Evolutionary conservation across 2,888 invertebrate species (phyloP).

Genomic region (Bruchidius siliquastri): DNA sequence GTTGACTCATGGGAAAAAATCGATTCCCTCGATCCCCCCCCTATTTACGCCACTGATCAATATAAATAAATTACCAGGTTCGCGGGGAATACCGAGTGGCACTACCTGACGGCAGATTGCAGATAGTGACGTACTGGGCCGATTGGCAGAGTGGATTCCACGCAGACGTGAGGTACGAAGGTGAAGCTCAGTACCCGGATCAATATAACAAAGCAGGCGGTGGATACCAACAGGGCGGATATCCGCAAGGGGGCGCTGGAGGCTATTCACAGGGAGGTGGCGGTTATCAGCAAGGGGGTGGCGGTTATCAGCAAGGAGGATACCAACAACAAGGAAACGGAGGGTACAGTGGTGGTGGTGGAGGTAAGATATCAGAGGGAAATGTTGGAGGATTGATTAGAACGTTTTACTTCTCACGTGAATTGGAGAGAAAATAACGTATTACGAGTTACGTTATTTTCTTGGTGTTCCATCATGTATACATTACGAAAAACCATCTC

Average conservation of each 20-base stretch:
- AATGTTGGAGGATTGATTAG: no score
- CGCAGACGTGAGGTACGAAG: constrained; percentile 70
- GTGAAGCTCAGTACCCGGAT: constrained; percentile 63
- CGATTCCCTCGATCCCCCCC: no score
- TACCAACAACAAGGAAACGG: no score
- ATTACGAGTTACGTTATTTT: no score
- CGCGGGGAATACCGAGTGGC: constrained; percentile 59
- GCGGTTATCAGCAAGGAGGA: constrained; percentile 9
- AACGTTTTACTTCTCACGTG: no score
- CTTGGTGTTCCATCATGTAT: no score
- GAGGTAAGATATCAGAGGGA: neutral
- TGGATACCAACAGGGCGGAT: constrained; percentile 22
- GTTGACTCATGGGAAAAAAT: no score
- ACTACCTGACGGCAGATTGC: constrained; percentile 58
- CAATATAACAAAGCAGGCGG: constrained; percentile 40
- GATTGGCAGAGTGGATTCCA: constrained; percentile 77
- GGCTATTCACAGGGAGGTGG: constrained; percentile 12
- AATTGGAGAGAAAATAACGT: no score
- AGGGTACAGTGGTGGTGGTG: constrained; percentile 10
- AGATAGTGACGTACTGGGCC: constrained; percentile 71
- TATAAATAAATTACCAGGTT: constrained; percentile 32
- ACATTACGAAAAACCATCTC: no score
- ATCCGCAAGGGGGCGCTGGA: constrained; percentile 8
- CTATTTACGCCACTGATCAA: no score
- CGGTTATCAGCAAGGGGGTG: constrained; percentile 9